Conservation (phyloP, 2,113 vertebrate genomes). For the Apaloderma vittatum region DNA sequence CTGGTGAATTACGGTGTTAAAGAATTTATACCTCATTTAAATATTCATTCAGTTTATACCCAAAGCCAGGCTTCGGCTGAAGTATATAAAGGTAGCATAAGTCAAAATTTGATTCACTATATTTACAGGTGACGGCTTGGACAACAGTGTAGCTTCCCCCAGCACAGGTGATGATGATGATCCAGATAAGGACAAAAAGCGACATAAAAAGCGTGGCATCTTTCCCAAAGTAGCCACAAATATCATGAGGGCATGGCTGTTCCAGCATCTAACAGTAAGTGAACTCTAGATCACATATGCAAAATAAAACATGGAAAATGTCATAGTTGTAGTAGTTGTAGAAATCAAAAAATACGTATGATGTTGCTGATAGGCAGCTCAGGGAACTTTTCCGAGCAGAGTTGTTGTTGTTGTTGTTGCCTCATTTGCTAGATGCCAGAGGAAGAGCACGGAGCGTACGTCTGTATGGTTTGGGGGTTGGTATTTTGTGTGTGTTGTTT, state of each 20-base stretch:
- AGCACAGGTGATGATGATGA: conserved; percentile 99
- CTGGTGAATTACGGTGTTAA: conserved; percentile 67
- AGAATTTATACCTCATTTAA: conserved; percentile 78
- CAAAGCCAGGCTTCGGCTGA: conserved; percentile 82
- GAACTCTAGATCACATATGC: conserved; percentile 82
- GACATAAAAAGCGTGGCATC: conserved; percentile 99
- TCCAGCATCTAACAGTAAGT: conserved; percentile 99
- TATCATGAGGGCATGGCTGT: conserved; percentile 99
- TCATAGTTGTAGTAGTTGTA: conserved; percentile 69
- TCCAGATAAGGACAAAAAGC: conserved; percentile 99
- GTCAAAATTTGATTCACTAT: conserved; percentile 89
- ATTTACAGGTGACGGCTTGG: conserved; percentile 98
- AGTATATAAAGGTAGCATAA: conserved; percentile 85
- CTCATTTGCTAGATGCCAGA: conserved; percentile 40
- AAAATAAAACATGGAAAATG: conserved; percentile 81
- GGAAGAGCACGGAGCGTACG: not conserved
- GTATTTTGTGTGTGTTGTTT: conserved; percentile 32
- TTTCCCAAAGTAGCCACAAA: conserved; percentile 99
- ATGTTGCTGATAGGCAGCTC: conserved; percentile 52
- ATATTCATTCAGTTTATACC: conserved; percentile 82
- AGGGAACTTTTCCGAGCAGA: not conserved
- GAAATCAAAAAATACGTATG: conserved; percentile 45
- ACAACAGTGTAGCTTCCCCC: conserved; percentile 99
- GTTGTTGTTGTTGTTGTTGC: conserved; percentile 43
- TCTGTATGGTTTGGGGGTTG: not conserved